Evolutionary conservation across 2,888 invertebrate genomes (phyloP).

Genomic region (Pemphredon lugubris): DNA sequence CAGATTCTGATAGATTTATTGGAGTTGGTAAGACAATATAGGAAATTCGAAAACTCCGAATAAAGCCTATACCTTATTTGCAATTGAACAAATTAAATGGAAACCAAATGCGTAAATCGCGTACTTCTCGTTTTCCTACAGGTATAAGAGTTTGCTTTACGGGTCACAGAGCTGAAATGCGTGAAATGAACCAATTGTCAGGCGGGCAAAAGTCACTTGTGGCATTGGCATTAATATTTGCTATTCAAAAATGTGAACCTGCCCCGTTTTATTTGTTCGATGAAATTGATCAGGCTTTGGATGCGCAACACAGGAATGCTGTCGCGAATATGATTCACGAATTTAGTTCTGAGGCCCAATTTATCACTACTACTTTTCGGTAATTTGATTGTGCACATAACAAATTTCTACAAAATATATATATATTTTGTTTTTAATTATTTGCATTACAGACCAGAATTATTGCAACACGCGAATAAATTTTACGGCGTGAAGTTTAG

Average conservation of each 20-base stretch:
- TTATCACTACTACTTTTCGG: slow-evolving; percentile 98
- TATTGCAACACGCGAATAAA: slow-evolving; percentile 98
- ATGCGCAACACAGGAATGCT: slow-evolving; percentile 98
- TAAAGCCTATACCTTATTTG: too few relatives aligned
- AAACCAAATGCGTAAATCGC: too few relatives aligned
- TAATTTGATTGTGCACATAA: too few relatives aligned
- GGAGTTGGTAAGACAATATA: slow-evolving; percentile 79
- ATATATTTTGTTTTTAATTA: too few relatives aligned
- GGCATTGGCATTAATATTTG: slow-evolving; percentile 98
- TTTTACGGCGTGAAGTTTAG: slow-evolving; percentile 99
- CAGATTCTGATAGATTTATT: slow-evolving; percentile 83
- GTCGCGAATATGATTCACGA: slow-evolving; percentile 99
- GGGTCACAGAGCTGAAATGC: slow-evolving; percentile 96
- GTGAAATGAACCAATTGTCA: slow-evolving; percentile 99
- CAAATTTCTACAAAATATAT: not conserved
- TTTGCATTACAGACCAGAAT: slow-evolving; percentile 90
- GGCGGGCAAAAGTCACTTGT: slow-evolving; percentile 99
- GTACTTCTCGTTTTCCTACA: too few relatives aligned
- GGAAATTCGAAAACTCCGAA: too few relatives aligned
- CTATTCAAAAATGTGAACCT: slow-evolving; percentile 99
- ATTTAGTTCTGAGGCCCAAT: slow-evolving; percentile 96
- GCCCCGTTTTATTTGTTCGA: slow-evolving; percentile 99
- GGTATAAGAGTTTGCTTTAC: slow-evolving; percentile 98
- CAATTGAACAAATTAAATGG: too few relatives aligned
- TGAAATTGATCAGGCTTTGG: slow-evolving; percentile 99